Evolutionary conservation across 2,888 invertebrate species (phyloP), one percentile per base, ranked within the genome.

Genomic region (Uropetala carovei): DNA sequence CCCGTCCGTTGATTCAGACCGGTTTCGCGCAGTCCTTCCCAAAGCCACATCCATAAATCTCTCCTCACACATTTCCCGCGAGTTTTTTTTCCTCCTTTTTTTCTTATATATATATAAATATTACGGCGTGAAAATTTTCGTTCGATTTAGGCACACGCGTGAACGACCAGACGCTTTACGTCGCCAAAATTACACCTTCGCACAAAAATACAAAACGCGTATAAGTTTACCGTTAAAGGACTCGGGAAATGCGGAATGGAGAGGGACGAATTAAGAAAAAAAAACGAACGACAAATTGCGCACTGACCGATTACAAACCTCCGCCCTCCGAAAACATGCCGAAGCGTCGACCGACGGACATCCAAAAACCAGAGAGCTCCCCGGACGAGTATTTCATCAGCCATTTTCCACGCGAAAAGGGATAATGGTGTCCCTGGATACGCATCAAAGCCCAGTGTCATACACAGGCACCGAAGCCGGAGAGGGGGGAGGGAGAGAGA

Each of bases 381-480:
- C 75, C 75, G 64, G 89, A 89, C 89, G 89, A 89, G 89, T 89
- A 89, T 89, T 89, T 89, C 89, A 89, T 89, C 64, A 68, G 89
- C 89, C 89, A 64, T 68, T 89, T 60, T 89, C 89, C 89, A 68
- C 60, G 89, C 89, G 64, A 89, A 89, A 89, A 89, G 89, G 89
- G 89, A 89, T 89, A 64, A 89, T 89, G 89, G 89, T 89, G 89
- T 89, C 89, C 89, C 68, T 18, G 89, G 89, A 64, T 89, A 89
- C 89, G 89, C 89, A 89, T 89, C 89, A 89, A 89, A 89, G 89
- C 89, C 89, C 89, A 89, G 89, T 89, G 89, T 89, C 89, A 89
- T 89, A 64, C 60, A 64, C 89, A 89, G 89, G 68, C 89, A 60
- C 18, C n/a, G 64, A n/a, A 64, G 64, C n/a, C 64, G 64, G 89